These are phyloP conservation scores for Bombus sibiricus DNA, from an alignment of 1,140 invertebrate genomes.

Conservation along the genomic window DNA sequence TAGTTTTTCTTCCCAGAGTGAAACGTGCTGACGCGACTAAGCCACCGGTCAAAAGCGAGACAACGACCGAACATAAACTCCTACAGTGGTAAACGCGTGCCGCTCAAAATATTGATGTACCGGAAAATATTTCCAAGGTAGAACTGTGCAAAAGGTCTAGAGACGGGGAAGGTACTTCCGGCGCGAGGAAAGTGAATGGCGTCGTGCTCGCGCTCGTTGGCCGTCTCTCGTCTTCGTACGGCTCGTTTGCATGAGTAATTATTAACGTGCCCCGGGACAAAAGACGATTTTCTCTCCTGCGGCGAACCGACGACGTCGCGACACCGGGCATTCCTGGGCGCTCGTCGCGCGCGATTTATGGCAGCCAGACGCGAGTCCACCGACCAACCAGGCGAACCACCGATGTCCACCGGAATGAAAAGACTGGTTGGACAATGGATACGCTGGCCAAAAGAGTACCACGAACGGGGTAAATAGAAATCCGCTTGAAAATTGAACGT, in stretches of 20 bases:
- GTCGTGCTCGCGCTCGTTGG: background rate
- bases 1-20: background rate
- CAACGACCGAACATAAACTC: background rate
- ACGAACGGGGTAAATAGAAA: slow-evolving; percentile 52
- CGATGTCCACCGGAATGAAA: slow-evolving; percentile 50
- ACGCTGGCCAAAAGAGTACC: slow-evolving; percentile 28
- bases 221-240: slow-evolving; percentile 42
- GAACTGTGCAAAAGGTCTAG: background rate
- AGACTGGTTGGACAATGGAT: slow-evolving; percentile 56
- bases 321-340: slow-evolving; percentile 41
- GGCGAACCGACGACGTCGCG: slow-evolving; percentile 56
- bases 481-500: slow-evolving; percentile 52
- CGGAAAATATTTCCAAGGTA: slow-evolving; percentile 3
- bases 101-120: slow-evolving; percentile 18
- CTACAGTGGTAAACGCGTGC: background rate
- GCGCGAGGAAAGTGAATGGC: background rate
- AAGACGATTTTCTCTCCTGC: slow-evolving; percentile 63
- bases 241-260: slow-evolving; percentile 67
- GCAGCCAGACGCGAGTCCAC: slow-evolving; percentile 49
- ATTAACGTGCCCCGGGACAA: slow-evolving; percentile 63
- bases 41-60: background rate
- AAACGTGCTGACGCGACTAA: too few species aligned
- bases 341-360: slow-evolving; percentile 62
- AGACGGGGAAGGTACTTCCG: slow-evolving; percentile 15
- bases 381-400: background rate